Evolutionary conservation across 2,797 vertebrate genomes (phyloP), one percentile per base, ranked within the genome.

Genomic region (Mus spretus): DNA sequence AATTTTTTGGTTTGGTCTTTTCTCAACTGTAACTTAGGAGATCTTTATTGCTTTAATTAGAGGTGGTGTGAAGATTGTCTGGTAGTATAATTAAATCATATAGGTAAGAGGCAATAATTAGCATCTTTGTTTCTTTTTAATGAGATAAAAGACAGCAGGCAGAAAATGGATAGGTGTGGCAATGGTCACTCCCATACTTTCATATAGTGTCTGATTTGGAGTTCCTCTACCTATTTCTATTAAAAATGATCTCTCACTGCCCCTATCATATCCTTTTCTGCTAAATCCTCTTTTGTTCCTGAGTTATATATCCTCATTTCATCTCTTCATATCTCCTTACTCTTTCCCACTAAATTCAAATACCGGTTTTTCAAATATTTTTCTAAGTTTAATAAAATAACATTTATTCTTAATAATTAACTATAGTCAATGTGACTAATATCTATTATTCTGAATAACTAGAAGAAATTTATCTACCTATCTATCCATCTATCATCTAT

Each of bases 301-400:
- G 53, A 3, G 34, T 86, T 72, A 59, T 44, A 1, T 40, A 63
- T 84, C 2, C 7, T 91, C 19, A 94, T 50, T 26, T 31, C 0
- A 77, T 84, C 22, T 53, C 0, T 13, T 88, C 82, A 90, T 67
- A 37, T 77, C 6, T 12, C 34, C 3, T 63, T 90, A 28, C 19
- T 63, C 63, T 59, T 89, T 95, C 53, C 13, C 57, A 93, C 4
- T 86, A 80, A 93, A 80, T 9, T 22, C 13, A 93, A 65, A 47
- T 65, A 77, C 26, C 53, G 6, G 80, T 84, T 95, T 61, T 28
- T 19, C 19, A 85, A 89, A 19, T 24, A 83, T 61, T 89, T 95
- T 95, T 70, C 37, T 61, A 87, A 87, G 9, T 83, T 92, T 96
- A 44, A 47, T 63, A 19, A 95, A 94, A 92, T 50, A 34, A 47